These are phyloP conservation scores for Nyctibius grandis DNA, from an alignment of 2,797 vertebrate genomes.

Conservation along the genomic window DNA sequence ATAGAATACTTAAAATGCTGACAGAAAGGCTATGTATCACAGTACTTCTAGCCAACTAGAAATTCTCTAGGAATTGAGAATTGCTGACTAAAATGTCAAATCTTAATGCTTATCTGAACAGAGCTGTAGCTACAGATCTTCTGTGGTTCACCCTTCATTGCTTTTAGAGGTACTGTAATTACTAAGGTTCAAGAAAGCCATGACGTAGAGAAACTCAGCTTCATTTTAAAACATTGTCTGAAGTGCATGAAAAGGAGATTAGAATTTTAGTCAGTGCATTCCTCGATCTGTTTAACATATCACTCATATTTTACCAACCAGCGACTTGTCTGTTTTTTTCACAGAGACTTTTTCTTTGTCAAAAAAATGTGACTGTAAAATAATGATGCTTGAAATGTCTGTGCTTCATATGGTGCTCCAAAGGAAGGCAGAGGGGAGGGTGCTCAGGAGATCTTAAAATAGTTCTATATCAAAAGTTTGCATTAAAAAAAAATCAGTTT, in stretches of 20 bases:
- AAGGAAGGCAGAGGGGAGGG: neutral
- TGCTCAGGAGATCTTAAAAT: neutral
- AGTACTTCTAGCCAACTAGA: neutral
- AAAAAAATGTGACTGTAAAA: neutral
- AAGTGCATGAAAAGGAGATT: neutral
- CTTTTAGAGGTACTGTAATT: neutral
- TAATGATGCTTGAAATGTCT: neutral
- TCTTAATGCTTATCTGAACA: neutral
- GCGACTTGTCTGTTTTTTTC: neutral
- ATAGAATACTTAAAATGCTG: neutral
- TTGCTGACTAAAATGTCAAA: neutral
- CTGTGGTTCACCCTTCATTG: neutral
- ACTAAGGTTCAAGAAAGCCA: neutral
- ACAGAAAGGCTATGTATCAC: neutral
- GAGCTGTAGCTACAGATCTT: neutral
- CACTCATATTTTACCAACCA: neutral
- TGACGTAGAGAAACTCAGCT: neutral
- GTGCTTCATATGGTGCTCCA: accelerated
- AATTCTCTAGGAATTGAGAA: neutral
- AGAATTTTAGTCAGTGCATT: neutral
- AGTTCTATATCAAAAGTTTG: neutral
- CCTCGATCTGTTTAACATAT: neutral
- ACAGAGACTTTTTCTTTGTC: neutral
- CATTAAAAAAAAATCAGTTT: neutral
- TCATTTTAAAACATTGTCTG: neutral